Percentiles rank a stretch among this genome's conserved stretches.
phyloP scores from a whole-genome alignment of 2,113 vertebrate species.

The Microtus oregoni region DNA sequence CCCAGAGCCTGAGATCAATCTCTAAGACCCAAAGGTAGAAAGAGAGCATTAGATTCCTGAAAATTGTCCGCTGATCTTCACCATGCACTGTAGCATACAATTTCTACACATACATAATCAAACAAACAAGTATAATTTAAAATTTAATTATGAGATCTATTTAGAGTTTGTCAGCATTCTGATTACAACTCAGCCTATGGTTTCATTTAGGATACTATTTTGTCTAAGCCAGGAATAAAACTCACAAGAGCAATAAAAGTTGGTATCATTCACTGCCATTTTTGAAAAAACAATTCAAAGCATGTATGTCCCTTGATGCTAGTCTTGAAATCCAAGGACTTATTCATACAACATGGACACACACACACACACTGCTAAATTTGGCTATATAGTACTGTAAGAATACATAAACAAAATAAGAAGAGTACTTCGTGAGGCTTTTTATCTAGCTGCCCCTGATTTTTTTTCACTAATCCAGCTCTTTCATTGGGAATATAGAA shows the following conservation, averaged over 20 bases:
- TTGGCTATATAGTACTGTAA: neutral
- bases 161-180: neutral
- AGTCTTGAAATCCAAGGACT: neutral
- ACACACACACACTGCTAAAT: neutral
- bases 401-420: constrained; percentile 26
- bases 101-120: neutral
- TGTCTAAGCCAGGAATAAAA: neutral
- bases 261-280: neutral
- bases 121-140: neutral
- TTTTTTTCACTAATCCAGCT: neutral
- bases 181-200: neutral
- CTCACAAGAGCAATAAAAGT: neutral
- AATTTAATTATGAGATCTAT: neutral
- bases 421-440: neutral
- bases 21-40: neutral
- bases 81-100: too few relatives aligned
- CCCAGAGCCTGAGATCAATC: neutral
- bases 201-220: constrained; percentile 30
- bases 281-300: constrained; percentile 40
- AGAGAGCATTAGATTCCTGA: neutral
- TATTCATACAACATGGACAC: neutral
- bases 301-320: neutral
- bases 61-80: neutral
- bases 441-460: neutral
- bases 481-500: neutral